These are phyloP conservation scores for Regulus satrapa DNA, from an alignment of 2,113 vertebrate genomes.

Conservation along the genomic window DNA sequence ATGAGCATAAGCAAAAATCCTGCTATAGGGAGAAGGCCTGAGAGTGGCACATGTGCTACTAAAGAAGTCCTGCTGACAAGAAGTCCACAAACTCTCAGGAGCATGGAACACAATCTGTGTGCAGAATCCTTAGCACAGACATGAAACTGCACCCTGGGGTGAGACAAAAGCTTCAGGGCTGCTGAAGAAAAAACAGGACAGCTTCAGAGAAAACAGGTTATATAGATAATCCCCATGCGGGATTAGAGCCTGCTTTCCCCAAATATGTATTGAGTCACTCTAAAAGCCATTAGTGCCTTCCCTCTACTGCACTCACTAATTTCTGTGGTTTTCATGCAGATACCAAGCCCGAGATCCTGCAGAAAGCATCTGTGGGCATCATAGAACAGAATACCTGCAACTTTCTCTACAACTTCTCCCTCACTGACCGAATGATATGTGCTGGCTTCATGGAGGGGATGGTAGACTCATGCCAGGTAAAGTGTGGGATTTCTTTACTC, in stretches of 20 bases:
- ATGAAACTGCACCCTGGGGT: not conserved
- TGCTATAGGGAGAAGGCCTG: not conserved
- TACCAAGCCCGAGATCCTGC: constrained; percentile 73
- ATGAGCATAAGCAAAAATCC: not conserved
- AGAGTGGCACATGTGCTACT: not conserved
- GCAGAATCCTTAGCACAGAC: not conserved
- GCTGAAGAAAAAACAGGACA: too few species aligned
- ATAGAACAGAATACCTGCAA: constrained; percentile 86
- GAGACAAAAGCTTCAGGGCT: not conserved
- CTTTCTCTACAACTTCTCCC: constrained; percentile 81
- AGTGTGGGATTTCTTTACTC: not conserved
- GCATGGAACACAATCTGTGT: not conserved
- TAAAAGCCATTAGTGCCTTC: not conserved
- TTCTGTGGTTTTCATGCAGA: not conserved
- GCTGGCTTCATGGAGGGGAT: constrained; percentile 91
- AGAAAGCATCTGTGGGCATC: constrained; percentile 79
- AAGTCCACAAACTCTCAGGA: not conserved
- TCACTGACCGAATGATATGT: constrained; percentile 88
- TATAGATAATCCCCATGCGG: not conserved
- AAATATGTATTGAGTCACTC: not conserved
- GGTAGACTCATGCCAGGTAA: constrained; percentile 92
- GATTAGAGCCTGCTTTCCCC: not conserved
- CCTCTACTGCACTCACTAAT: not conserved
- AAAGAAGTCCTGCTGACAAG: not conserved
- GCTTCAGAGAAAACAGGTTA: not conserved